Conservation (phyloP, 2,113 vertebrate genomes). For the Hepsetus odoe region DNA sequence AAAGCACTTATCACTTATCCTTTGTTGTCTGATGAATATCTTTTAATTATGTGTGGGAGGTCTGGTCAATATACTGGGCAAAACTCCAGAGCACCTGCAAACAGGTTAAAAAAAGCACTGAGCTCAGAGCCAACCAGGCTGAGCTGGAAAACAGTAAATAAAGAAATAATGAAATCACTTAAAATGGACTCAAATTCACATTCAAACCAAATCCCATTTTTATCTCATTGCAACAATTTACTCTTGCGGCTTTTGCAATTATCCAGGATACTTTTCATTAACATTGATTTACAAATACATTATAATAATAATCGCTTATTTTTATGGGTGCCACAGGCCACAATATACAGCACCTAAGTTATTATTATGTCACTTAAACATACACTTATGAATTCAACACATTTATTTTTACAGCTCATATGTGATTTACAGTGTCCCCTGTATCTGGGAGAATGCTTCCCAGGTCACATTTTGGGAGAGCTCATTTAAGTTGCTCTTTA, state of each 20-base stretch:
- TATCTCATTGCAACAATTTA: no score
- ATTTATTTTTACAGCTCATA: conserved; percentile 6
- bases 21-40: conserved; percentile 30
- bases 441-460: conserved; percentile 11
- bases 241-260: neutral
- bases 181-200: neutral
- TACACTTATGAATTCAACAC: neutral
- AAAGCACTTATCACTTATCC: conserved; percentile 27
- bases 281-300: neutral
- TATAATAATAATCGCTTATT: neutral
- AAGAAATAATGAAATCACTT: neutral
- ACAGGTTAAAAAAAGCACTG: neutral
- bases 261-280: neutral
- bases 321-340: neutral
- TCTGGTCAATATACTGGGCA: conserved; percentile 16
- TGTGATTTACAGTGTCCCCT: conserved; percentile 26
- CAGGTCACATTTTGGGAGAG: conserved; percentile 20
- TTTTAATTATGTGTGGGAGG: conserved; percentile 35
- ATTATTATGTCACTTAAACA: neutral
- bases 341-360: neutral
- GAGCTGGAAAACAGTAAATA: neutral
- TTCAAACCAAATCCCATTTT: neutral
- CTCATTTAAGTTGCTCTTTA: conserved; percentile 52
- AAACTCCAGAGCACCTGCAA: conserved; percentile 19
- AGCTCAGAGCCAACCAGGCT: neutral